These are phyloP conservation scores for Notolepis coatsorum DNA, from an alignment of 2,797 vertebrate species.

Conservation along the genomic window DNA sequence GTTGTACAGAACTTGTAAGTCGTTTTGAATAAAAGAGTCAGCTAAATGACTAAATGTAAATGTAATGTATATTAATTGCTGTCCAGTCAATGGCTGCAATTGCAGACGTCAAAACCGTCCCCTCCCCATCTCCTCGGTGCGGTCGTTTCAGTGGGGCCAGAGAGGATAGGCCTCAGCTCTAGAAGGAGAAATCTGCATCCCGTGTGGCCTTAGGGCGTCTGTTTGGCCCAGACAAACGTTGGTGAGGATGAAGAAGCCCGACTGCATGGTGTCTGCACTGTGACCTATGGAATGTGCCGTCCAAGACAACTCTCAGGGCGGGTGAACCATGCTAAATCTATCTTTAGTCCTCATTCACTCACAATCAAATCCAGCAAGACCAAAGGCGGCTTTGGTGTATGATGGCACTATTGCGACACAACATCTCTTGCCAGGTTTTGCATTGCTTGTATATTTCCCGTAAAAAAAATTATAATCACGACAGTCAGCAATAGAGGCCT, in stretches of 20 bases:
- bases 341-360: constrained; percentile 32
- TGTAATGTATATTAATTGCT: no score
- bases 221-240: constrained; percentile 77
- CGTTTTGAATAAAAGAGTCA: no score
- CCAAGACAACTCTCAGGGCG: constrained; percentile 63
- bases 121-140: constrained; percentile 32
- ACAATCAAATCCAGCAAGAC: constrained; percentile 19
- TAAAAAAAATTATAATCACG: no score
- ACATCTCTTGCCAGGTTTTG: no score
- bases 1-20: no score
- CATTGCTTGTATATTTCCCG: no score
- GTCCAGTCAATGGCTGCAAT: no score
- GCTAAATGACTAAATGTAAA: no score
- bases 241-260: constrained; percentile 68
- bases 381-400: no score
- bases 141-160: constrained; percentile 35
- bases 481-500: no score
- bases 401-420: no score
- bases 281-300: constrained; percentile 76
- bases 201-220: constrained; percentile 64
- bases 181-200: constrained; percentile 65
- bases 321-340: constrained; percentile 29
- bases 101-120: constrained; percentile 43
- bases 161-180: constrained; percentile 62
- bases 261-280: constrained; percentile 69